Evolutionary conservation across 2,888 invertebrate genomes (phyloP), one percentile per base, ranked within the genome.

Genomic region (Theodoxus fluviatilis): DNA sequence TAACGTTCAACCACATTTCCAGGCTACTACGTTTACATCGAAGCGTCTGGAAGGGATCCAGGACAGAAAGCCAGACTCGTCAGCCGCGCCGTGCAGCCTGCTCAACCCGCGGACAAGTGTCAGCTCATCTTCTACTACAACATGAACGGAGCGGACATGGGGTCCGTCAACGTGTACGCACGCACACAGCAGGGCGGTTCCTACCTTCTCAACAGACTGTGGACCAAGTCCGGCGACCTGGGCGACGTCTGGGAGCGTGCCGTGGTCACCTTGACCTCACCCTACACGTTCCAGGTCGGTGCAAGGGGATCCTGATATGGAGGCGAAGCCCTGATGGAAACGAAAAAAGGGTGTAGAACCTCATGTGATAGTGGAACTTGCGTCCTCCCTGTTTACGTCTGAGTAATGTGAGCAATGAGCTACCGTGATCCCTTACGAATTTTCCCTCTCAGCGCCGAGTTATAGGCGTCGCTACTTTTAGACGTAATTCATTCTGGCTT

Each of bases 51-150:
- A 2, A 74, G 77, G 66, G 67, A 40, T 35, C 76, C 68, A 65
- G 82, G 81, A 43, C 79, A 83, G 70, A 80, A 75, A 68, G 83
- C 82, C 4, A 75, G 83, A 75, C 75, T 91, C 12, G 71, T 80
- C 7, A 80, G 81, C 71, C 78, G 81, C 2, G 28, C 67, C 12
- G 77, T 75, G 43, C 73, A 73, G 38, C 73, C 78, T 25, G 78
- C 81, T 15, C n/a, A n/a, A n/a, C n/a, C 81, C 12, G 55, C 76
- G 6, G 76, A 77, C 0, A 75, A 79, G 6, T 84, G 84, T 69
- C 74, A 71, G 31, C 73, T 85, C 74, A 75, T 80, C 49, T 76
- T 85, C 61, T 85, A 79, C 72, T 83, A 83, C 73, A 79, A 82
- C 70, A 81, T 85, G 83, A 81, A 78, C 73, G 85, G 86, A 9